Conservation (phyloP, 2,888 invertebrate species). For the Charanyca ferruginea region DNA sequence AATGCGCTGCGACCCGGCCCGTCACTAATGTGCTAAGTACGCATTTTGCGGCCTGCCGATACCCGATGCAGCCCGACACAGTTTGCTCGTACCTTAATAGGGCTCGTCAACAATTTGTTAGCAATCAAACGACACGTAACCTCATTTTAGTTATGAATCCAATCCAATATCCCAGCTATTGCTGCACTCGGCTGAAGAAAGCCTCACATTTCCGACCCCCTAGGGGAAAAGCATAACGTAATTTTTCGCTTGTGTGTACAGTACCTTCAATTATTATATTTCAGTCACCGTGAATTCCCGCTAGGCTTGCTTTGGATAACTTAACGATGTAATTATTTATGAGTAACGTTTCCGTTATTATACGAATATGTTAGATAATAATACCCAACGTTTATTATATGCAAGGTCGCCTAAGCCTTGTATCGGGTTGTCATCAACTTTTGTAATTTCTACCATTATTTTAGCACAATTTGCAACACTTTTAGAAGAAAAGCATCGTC, state of each 20-base stretch:
- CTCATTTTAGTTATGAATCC: conserved; percentile 11
- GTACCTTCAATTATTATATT: conserved; percentile 32
- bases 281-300: conserved; percentile 21
- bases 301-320: conserved; percentile 1
- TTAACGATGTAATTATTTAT: conserved; percentile 10
- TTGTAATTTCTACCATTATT: too few species aligned
- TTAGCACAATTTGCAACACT: too few species aligned
- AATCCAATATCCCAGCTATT: conserved; percentile 12
- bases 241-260: conserved; percentile 16
- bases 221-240: background rate
- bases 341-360: background rate
- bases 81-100: too few species aligned
- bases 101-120: conserved; percentile 18
- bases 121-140: conserved; percentile 11
- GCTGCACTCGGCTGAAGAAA: background rate
- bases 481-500: too few species aligned
- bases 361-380: background rate
- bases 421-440: too few species aligned
- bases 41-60: too few species aligned
- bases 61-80: too few species aligned
- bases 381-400: too few species aligned
- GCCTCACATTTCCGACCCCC: background rate
- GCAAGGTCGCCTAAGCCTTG: too few species aligned
- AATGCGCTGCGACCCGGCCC: too few species aligned
- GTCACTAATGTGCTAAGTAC: too few species aligned